These are phyloP conservation scores for Lepilemur septentrionalis DNA, from an alignment of 2,797 vertebrate species.

Conservation along the genomic window DNA sequence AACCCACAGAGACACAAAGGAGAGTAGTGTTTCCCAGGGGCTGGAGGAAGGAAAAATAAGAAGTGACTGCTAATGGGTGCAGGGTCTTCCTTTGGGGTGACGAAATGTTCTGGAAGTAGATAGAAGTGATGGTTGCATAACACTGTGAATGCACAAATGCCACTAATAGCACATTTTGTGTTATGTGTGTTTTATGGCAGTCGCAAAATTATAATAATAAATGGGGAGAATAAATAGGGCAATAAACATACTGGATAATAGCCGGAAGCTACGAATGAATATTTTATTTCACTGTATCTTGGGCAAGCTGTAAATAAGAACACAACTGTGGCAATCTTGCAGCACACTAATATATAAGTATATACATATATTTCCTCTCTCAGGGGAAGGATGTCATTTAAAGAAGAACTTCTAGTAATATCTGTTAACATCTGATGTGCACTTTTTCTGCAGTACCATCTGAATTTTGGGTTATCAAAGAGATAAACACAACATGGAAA, in stretches of 20 bases:
- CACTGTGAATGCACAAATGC: no score
- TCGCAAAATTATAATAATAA: background rate
- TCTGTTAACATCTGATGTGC: background rate
- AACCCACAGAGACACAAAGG: background rate
- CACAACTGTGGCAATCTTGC: background rate
- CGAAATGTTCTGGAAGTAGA: background rate
- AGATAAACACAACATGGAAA: background rate
- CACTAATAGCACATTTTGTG: background rate
- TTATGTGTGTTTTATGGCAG: background rate
- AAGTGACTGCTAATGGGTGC: background rate
- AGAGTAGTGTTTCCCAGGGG: background rate
- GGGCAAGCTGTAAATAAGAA: background rate
- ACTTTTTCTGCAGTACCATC: background rate
- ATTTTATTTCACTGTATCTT: background rate
- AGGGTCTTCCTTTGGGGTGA: background rate
- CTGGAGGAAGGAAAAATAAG: background rate
- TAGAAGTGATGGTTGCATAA: background rate
- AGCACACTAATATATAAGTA: no score
- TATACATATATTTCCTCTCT: background rate
- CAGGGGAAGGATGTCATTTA: background rate
- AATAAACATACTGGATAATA: no score
- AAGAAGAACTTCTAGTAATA: background rate
- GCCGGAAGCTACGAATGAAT: background rate
- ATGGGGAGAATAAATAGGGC: background rate
- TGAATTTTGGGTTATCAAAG: background rate